Percentiles rank a stretch among this genome's conserved stretches.
phyloP scores from a whole-genome alignment of 2,888 invertebrate species.

The Aromia moschata region DNA sequence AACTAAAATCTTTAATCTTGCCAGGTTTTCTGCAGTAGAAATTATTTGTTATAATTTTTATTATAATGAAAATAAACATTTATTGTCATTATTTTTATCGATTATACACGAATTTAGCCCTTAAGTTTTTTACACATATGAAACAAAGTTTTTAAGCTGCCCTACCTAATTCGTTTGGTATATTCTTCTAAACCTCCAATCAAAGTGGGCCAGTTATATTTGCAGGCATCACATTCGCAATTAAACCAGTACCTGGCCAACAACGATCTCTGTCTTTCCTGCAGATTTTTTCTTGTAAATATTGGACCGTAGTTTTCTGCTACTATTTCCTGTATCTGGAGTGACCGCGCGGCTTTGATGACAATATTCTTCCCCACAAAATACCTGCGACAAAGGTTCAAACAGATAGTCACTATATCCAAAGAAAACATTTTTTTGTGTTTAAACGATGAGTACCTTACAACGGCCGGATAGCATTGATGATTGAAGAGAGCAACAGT shows the following conservation, averaged over 20 bases:
- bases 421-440: no score
- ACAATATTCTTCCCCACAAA: constrained; percentile 79
- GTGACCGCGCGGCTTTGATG: constrained; percentile 72
- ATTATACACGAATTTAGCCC: no score
- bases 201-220: constrained; percentile 78
- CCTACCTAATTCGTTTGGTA: constrained; percentile 60
- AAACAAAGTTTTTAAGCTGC: background rate
- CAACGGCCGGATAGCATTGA: constrained; percentile 81
- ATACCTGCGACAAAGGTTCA: no score
- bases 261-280: constrained; percentile 72
- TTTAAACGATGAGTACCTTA: no score
- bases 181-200: constrained; percentile 67
- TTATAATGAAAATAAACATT: background rate
- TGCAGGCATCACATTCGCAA: constrained; percentile 78
- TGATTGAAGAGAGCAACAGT: constrained; percentile 85
- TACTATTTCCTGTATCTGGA: constrained; percentile 73
- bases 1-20: constrained; percentile 2
- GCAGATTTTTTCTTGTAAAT: constrained; percentile 68
- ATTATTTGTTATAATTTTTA: background rate
- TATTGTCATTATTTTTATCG: background rate
- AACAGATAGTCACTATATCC: no score
- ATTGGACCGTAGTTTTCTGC: constrained; percentile 88
- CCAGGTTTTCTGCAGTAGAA: background rate
- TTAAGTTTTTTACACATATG: background rate
- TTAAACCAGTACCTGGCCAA: constrained; percentile 81